Evolutionary conservation across 2,113 vertebrate genomes (phyloP).

Genomic region (Sorex araneus): DNA sequence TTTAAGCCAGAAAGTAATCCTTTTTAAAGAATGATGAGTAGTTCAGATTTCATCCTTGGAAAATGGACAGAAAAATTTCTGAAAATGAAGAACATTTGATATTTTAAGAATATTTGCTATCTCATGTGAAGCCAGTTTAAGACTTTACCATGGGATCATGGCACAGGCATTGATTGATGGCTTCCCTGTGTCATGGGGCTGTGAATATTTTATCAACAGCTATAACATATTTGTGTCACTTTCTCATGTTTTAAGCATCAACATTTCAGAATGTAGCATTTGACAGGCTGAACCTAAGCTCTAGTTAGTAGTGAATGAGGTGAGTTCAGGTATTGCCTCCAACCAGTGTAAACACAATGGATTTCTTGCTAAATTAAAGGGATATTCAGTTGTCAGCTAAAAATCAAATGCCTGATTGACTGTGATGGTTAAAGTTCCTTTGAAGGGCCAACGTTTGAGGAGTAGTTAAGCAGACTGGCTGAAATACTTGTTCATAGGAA

Average conservation of each 20-base stretch:
- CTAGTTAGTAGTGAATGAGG: not conserved
- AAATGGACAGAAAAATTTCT: constrained; percentile 34
- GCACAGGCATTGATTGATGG: not conserved
- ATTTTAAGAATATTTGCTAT: not conserved
- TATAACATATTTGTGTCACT: not conserved
- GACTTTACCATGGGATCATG: not conserved
- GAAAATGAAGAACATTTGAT: constrained; percentile 3
- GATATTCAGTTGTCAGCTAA: not conserved
- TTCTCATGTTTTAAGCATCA: not conserved
- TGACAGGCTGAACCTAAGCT: not conserved
- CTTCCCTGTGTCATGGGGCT: not conserved
- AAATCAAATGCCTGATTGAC: not conserved
- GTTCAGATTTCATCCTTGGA: not conserved
- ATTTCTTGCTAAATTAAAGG: constrained; percentile 14
- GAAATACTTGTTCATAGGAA: not conserved
- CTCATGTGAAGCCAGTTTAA: not conserved
- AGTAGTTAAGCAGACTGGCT: not conserved
- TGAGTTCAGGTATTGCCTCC: not conserved
- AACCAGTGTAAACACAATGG: not conserved
- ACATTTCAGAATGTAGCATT: not conserved
- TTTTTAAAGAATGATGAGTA: constrained; percentile 17
- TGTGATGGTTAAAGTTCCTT: not conserved
- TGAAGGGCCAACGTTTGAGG: not conserved
- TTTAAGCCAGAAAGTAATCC: not conserved
- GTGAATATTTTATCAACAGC: not conserved